Evolutionary conservation across 2,797 vertebrate species (phyloP).

Genomic region (Harpagifer antarcticus): DNA sequence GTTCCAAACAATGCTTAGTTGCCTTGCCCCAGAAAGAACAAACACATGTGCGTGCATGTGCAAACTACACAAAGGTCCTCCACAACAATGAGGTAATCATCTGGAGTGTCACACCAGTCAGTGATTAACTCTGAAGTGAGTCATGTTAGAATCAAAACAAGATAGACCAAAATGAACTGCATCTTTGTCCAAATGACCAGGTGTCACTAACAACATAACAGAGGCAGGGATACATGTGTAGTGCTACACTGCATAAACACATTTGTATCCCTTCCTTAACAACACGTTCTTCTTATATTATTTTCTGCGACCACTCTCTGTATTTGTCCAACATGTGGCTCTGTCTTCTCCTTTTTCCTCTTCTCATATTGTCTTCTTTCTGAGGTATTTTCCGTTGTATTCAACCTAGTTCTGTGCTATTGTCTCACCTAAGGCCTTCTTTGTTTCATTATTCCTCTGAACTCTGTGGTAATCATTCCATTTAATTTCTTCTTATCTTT

Average conservation of each 20-base stretch:
- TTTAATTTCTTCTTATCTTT: slow-evolving; percentile 5
- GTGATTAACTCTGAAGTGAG: slow-evolving; percentile 44
- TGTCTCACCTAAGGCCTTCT: neutral
- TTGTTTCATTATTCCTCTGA: slow-evolving; percentile 5
- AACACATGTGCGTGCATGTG: slow-evolving; percentile 23
- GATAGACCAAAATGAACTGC: neutral
- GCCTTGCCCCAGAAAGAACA: slow-evolving; percentile 34
- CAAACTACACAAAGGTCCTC: slow-evolving; percentile 24
- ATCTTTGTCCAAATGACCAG: too few species aligned
- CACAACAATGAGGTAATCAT: slow-evolving; percentile 46
- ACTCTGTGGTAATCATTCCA: neutral
- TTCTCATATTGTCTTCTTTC: neutral
- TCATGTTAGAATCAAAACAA: slow-evolving; percentile 39
- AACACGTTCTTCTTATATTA: slow-evolving; percentile 31
- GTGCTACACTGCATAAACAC: neutral
- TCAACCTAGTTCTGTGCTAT: neutral
- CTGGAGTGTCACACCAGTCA: slow-evolving; percentile 28
- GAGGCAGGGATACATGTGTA: neutral
- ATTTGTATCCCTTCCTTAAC: slow-evolving; percentile 11
- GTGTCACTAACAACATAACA: neutral
- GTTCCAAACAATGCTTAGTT: slow-evolving; percentile 24
- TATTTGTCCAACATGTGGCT: slow-evolving; percentile 38
- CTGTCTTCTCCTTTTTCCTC: neutral
- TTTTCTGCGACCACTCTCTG: slow-evolving; percentile 48
- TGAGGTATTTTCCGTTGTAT: neutral